phyloP scores from a whole-genome alignment of 1,140 invertebrate species.

The Bombus sylvicola region DNA sequence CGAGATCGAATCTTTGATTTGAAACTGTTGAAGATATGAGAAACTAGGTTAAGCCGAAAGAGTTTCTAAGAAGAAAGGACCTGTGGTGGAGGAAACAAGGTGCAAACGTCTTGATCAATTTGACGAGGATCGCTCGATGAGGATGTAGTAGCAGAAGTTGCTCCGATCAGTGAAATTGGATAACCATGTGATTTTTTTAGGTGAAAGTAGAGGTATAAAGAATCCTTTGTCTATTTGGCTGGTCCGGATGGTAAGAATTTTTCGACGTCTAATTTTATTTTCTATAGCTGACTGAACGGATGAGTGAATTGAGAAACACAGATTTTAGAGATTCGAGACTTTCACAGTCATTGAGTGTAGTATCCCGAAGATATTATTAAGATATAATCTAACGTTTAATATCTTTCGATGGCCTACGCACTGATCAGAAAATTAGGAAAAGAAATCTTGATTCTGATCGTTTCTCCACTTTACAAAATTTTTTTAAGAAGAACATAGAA shows the following conservation, averaged over 20 bases:
- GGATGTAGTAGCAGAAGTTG: not conserved
- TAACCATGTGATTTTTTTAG: not conserved
- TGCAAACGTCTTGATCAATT: not conserved
- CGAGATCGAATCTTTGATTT: not conserved
- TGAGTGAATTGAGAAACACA: too few relatives aligned
- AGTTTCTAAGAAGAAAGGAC: not conserved
- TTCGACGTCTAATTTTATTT: not conserved
- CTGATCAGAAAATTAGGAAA: too few relatives aligned
- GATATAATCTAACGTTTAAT: too few relatives aligned
- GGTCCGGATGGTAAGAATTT: too few relatives aligned
- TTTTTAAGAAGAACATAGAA: too few relatives aligned
- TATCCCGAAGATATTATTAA: too few relatives aligned
- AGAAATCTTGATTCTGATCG: too few relatives aligned
- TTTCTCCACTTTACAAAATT: too few relatives aligned
- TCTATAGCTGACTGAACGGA: not conserved
- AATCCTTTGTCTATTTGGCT: not conserved
- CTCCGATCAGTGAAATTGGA: not conserved
- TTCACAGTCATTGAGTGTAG: too few relatives aligned
- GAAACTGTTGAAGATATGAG: conserved; percentile 34
- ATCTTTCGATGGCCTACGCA: too few relatives aligned
- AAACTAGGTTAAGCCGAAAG: conserved; percentile 38
- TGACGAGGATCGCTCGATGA: not conserved
- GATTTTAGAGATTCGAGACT: too few relatives aligned
- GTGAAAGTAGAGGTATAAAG: not conserved
- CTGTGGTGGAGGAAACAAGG: not conserved